Conservation (phyloP, 1,140 invertebrate species). For the Caligus rogercresseyi region DNA sequence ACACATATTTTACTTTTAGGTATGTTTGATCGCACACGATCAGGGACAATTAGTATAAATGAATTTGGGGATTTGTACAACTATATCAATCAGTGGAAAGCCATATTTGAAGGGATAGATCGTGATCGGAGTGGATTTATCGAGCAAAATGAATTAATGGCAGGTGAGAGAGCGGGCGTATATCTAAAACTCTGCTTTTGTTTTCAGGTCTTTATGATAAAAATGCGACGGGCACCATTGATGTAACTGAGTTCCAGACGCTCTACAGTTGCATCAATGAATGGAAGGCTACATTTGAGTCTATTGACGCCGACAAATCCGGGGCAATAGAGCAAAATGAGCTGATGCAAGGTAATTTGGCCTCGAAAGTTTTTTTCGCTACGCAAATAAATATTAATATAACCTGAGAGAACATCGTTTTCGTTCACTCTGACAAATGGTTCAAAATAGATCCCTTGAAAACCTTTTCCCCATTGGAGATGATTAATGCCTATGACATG, state of each 20-base stretch:
- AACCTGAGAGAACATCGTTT: neutral
- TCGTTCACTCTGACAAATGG: too few relatives aligned
- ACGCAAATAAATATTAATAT: neutral
- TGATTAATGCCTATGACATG: too few relatives aligned
- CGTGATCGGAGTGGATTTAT: slow-evolving; percentile 61
- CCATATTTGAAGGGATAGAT: slow-evolving; percentile 61
- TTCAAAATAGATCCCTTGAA: too few relatives aligned
- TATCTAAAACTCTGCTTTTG: slow-evolving; percentile 2
- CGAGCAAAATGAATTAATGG: slow-evolving; percentile 51
- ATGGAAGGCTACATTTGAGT: slow-evolving; percentile 47
- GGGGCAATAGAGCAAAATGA: slow-evolving; percentile 63
- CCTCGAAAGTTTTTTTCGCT: slow-evolving; percentile 4
- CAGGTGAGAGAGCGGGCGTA: slow-evolving; percentile 35
- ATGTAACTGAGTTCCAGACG: slow-evolving; percentile 61
- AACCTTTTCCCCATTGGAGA: too few relatives aligned
- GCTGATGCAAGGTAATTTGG: slow-evolving; percentile 43
- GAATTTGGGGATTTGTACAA: slow-evolving; percentile 73
- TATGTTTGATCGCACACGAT: slow-evolving; percentile 70
- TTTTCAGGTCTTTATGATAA: slow-evolving; percentile 62
- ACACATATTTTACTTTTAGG: slow-evolving; percentile 31
- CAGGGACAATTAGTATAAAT: slow-evolving; percentile 62
- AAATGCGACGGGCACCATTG: slow-evolving; percentile 61
- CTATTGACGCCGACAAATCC: slow-evolving; percentile 60
- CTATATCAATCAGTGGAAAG: slow-evolving; percentile 72
- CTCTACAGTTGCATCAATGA: slow-evolving; percentile 49